These are phyloP conservation scores for Eilema griseolum DNA, from an alignment of 2,888 invertebrate species.

Conservation along the genomic window DNA sequence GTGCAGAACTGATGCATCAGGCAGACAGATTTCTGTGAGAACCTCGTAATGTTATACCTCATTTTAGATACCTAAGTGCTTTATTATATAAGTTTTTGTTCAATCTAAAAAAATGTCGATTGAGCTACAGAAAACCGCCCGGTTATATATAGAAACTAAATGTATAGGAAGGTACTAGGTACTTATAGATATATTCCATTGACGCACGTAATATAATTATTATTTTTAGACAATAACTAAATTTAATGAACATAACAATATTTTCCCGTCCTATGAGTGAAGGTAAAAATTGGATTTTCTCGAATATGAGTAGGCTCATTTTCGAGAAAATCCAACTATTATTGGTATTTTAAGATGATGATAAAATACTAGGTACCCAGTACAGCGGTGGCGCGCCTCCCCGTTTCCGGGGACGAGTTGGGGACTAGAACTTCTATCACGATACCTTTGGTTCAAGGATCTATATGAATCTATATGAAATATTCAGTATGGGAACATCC, in stretches of 20 bases:
- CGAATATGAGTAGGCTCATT: no score
- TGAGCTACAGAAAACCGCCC: no score
- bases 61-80: conserved; percentile 14
- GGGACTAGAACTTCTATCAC: not conserved
- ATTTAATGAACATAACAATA: not conserved
- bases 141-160: no score
- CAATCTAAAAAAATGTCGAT: no score
- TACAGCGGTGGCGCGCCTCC: no score
- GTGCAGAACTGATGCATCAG: conserved; percentile 1
- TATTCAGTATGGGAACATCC: conserved; percentile 33
- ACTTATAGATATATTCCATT: not conserved
- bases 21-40: conserved; percentile 16
- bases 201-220: not conserved
- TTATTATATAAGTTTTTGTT: no score
- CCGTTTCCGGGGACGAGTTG: no score
- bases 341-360: no score
- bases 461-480: conserved; percentile 14
- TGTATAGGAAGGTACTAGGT: not conserved
- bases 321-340: no score
- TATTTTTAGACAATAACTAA: not conserved
- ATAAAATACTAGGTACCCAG: no score
- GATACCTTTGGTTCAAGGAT: not conserved
- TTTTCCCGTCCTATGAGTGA: no score
- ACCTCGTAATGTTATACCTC: conserved; percentile 13
- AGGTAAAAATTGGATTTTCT: no score